These are phyloP conservation scores for Pinctada fucata DNA, from an alignment of 2,888 invertebrate species.

Conservation along the genomic window DNA sequence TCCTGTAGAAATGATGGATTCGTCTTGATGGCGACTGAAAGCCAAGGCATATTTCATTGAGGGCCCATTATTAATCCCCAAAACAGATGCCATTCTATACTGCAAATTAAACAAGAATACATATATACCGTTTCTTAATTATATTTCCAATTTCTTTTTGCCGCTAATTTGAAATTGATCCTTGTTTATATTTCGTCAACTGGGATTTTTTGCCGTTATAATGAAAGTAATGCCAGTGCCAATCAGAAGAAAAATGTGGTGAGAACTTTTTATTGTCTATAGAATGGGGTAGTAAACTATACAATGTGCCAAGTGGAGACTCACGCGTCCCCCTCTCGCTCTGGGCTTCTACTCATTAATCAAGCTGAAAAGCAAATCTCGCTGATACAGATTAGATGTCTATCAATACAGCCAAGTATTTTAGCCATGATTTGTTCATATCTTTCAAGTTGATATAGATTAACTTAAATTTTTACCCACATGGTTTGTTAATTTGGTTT, in stretches of 20 bases:
- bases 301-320: slow-evolving; percentile 14
- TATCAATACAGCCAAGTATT: slow-evolving; percentile 13
- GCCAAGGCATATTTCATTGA: slow-evolving; percentile 1
- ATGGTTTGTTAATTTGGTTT: slow-evolving; percentile 1
- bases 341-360: slow-evolving; percentile 27
- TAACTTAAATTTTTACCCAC: slow-evolving; percentile 16
- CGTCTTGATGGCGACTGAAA: not conserved
- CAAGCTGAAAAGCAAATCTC: slow-evolving; percentile 9
- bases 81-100: not conserved
- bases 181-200: slow-evolving; percentile 18
- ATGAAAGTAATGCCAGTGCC: slow-evolving; percentile 23
- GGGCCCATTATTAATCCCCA: slow-evolving; percentile 1
- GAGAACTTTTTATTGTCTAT: slow-evolving; percentile 18
- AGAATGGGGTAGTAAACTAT: slow-evolving; percentile 16
- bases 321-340: slow-evolving; percentile 7
- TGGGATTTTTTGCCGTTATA: slow-evolving; percentile 22
- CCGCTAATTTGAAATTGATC: slow-evolving; percentile 26
- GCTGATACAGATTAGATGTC: slow-evolving; percentile 14
- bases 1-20: not conserved
- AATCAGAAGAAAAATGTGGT: slow-evolving; percentile 13
- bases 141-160: slow-evolving; percentile 9
- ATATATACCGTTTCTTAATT: not conserved
- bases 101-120: slow-evolving; percentile 1
- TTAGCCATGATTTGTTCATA: slow-evolving; percentile 27
- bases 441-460: slow-evolving; percentile 31